phyloP scores from a whole-genome alignment of 2,797 vertebrate genomes.

The Ammospiza maritima region DNA sequence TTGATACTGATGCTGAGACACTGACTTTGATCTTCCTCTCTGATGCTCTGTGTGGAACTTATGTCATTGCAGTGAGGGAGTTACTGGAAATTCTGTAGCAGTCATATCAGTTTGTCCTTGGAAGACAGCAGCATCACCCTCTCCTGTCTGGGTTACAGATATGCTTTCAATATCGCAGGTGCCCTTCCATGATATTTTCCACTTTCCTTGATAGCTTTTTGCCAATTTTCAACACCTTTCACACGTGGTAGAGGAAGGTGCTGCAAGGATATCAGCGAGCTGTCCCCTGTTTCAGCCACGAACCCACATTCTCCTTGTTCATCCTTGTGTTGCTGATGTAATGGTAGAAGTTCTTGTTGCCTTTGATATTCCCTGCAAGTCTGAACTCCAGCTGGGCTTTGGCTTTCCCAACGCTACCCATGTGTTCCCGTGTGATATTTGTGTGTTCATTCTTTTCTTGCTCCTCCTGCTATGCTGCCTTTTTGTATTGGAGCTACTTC shows the following conservation, averaged over 20 bases:
- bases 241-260: neutral
- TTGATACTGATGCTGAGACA: neutral
- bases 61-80: neutral
- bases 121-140: neutral
- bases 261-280: neutral
- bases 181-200: neutral
- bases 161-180: accelerated
- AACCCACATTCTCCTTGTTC: neutral
- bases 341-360: neutral
- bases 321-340: neutral
- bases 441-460: neutral
- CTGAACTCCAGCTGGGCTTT: neutral
- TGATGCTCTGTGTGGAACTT: neutral
- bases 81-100: neutral
- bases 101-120: neutral
- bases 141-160: neutral
- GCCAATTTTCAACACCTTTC: neutral
- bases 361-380: neutral
- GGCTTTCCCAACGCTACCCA: neutral
- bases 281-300: accelerated
- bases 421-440: neutral
- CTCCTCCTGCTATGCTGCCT: neutral
- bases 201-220: neutral
- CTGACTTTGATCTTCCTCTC: neutral
- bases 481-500: neutral